phyloP scores from a whole-genome alignment of 2,888 invertebrate genomes.

The Sthenelais limicola region DNA sequence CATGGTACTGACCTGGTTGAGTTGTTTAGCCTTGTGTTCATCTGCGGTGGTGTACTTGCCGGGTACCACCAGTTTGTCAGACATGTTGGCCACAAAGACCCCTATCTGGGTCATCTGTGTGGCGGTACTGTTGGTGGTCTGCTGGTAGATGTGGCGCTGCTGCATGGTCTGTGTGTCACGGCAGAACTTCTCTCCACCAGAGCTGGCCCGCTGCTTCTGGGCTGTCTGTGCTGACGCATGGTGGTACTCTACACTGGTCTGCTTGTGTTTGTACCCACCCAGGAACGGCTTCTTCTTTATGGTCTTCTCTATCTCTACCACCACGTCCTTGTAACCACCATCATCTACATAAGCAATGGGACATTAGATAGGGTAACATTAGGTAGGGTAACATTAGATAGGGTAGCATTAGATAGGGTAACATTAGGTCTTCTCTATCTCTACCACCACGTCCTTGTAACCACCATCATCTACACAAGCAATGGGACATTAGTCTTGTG shows the following conservation, averaged over 20 bases:
- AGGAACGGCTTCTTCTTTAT: conserved; percentile 80
- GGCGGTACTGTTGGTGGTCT: conserved; percentile 69
- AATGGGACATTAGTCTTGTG: no score
- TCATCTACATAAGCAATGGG: conserved; percentile 54
- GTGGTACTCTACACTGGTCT: conserved; percentile 82
- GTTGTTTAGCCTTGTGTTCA: conserved; percentile 61
- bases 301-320: conserved; percentile 70
- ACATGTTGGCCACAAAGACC: conserved; percentile 67
- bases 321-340: conserved; percentile 64
- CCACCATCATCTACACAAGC: conserved; percentile 56
- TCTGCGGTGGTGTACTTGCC: conserved; percentile 71
- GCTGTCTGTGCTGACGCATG: conserved; percentile 89
- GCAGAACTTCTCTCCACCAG: conserved; percentile 62
- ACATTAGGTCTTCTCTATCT: conserved; percentile 66
- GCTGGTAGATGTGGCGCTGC: conserved; percentile 64
- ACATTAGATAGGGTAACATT: no score
- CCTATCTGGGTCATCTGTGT: conserved; percentile 73
- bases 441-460: conserved; percentile 69
- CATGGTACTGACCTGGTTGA: conserved; percentile 58
- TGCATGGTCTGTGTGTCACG: conserved; percentile 72
- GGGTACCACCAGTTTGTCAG: conserved; percentile 69
- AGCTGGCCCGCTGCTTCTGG: conserved; percentile 62
- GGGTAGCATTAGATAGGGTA: no score
- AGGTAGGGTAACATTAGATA: no score
- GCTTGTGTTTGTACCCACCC: conserved; percentile 85